Conservation (phyloP, 2,113 vertebrate species). For the Hipposideros armiger region DNA sequence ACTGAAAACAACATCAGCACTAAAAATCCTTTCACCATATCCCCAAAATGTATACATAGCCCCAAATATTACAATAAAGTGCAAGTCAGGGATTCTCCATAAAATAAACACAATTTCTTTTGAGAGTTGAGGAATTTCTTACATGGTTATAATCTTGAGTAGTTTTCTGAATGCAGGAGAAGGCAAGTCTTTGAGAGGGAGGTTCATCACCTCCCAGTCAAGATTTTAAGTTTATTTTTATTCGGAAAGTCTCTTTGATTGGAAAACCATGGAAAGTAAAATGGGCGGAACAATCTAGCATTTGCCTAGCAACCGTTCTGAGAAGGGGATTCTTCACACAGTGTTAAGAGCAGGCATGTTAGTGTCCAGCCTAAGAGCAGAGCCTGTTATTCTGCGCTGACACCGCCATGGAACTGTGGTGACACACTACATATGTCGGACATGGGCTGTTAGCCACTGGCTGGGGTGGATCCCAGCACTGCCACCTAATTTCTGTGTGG, state of each 20-base stretch:
- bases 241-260: slow-evolving; percentile 24
- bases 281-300: neutral
- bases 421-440: too few species aligned
- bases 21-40: neutral
- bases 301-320: neutral
- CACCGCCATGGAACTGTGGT: neutral
- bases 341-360: neutral
- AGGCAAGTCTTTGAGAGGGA: neutral
- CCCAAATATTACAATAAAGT: neutral
- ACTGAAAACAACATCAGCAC: slow-evolving; percentile 16
- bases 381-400: neutral
- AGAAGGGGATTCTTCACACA: neutral
- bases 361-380: neutral
- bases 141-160: neutral
- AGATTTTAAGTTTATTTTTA: neutral
- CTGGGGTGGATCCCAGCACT: neutral
- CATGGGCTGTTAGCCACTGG: neutral
- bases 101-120: slow-evolving; percentile 9
- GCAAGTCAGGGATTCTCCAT: neutral
- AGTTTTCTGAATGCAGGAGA: slow-evolving; percentile 27
- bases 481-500: neutral
- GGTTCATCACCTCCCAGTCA: neutral
- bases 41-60: neutral
- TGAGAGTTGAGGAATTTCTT: slow-evolving; percentile 19
- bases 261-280: neutral